Evolutionary conservation across 2,888 invertebrate species (phyloP), one percentile per base, ranked within the genome.

Genomic region (Neelides folsomi): DNA sequence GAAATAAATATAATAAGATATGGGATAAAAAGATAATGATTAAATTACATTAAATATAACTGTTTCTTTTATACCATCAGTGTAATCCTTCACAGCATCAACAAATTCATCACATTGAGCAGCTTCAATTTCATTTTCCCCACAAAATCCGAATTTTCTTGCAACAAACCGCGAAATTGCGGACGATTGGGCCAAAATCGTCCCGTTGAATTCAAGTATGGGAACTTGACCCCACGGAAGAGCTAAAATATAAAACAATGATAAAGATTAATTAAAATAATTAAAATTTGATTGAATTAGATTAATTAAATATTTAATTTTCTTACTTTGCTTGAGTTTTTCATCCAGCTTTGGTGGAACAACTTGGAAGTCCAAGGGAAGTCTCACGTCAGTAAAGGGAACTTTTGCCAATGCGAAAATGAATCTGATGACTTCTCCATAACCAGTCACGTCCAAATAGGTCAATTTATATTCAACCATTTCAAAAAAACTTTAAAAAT

Each of bases 131-230:
- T 58, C 58, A 55, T 62, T 58, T 8, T 47, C 49, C 35, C 59
- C 60, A 27, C 51, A 43, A 36, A 65, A 46, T 15, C 60, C 54
- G 45, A 62, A 66, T 44, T 64, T 63, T 35, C 59, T 54, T 0
- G 60, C 67, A 9, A 67, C 49, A 46, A 60, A 66, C 7, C 66
- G 53, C 45, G 61, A 63, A 44, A 67, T 66, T 12, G 65, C 57
- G 13, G 58, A 58, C 15, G 63, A 60, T 56, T 66, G 66, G n/a
- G 60, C 58, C 4, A 66, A 57, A 4, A 53, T 57, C 41, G 57
- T 50, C 1, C 64, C 66, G 2, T 63, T 65, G 18, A 65, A 58
- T 49, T 63, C 51, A n/a, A 67, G 55, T 7, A 65, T 55, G 1
- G 67, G 67, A 4, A 65, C 20, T 40, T 55, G 58, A 1, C 63